Evolutionary conservation across 1,140 invertebrate species (phyloP), one percentile per base, ranked within the genome.

Genomic region (Drosophila nannoptera): DNA sequence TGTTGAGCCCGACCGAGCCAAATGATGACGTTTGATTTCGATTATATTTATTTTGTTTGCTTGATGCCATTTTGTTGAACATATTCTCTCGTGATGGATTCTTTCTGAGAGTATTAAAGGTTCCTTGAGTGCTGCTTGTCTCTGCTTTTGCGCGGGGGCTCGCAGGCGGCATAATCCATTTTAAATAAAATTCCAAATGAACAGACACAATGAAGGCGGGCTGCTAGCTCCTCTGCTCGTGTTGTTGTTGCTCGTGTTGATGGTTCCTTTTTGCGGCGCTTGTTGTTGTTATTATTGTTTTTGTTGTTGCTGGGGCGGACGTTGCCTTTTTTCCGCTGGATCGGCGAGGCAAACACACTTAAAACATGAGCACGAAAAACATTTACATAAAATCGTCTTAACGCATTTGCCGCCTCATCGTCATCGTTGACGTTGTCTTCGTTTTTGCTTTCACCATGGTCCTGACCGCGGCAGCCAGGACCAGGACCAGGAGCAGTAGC

Each of bases 351-450:
- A 83, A 86, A 86, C 77, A 86, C 81, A 86, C 81, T 84, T 84
- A 84, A 84, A 84, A 86, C 81, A 84, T 84, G 81, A 84, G 81
- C 81, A 84, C 74, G 81, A 81, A 84, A 84, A 84, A 84, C 81
- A 84, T 84, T 84, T 86, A 84, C 81, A 84, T 84, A 84, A 84
- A 84, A 84, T 84, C 81, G 81, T 84, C 81, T 84, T 84, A 84
- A 81, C 84, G 81, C 84, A 84, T 84, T 84, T 84, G 77, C 77
- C 70, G 82, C 81, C 77, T 81, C 81, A 80, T 83, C 78, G 78
- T 82, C 66, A 58, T 36, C 70, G 38, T 46, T 29, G 22, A 31
- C 62, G 11, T 43, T 8, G 58, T 9, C 33, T 38, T 35, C 40
- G 65, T 31, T 46, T 36, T 60, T 60, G 55, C 45, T 56, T 59